A percentile compares a stretch with the other conserved stretches of the same genome.
These are phyloP conservation scores for Manacus vitellinus DNA, from an alignment of 2,113 vertebrate genomes.

Conservation along the genomic window DNA sequence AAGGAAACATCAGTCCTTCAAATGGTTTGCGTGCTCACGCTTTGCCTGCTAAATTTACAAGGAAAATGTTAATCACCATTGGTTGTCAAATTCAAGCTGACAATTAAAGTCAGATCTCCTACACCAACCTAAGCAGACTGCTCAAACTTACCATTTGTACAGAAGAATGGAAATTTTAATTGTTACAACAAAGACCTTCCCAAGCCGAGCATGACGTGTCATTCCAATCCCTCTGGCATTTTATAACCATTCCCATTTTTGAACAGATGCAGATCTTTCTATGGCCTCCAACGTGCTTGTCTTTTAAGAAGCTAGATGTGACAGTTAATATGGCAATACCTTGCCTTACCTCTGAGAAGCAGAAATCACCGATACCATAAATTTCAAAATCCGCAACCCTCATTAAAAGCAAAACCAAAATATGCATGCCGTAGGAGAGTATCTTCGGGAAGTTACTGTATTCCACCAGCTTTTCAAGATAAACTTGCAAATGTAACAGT, in stretches of 20 bases:
- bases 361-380: neutral
- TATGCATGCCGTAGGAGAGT: neutral
- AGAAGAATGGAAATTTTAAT: neutral
- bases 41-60: neutral
- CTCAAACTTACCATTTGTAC: neutral
- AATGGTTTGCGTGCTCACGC: neutral
- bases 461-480: neutral
- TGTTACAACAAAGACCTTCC: neutral
- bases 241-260: neutral
- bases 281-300: neutral
- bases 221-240: neutral
- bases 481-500: neutral
- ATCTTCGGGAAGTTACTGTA: neutral
- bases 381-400: neutral
- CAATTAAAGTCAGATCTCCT: neutral
- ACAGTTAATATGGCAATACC: neutral
- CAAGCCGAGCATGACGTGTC: neutral
- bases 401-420: neutral
- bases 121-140: neutral
- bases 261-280: fast-evolving
- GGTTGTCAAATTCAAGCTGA: neutral
- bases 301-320: neutral
- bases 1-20: neutral
- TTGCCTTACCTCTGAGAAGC: neutral
- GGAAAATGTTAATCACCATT: neutral